Evolutionary conservation across 1,140 invertebrate species (phyloP), one percentile per base, ranked within the genome.

Genomic region (Drosophila cardini): DNA sequence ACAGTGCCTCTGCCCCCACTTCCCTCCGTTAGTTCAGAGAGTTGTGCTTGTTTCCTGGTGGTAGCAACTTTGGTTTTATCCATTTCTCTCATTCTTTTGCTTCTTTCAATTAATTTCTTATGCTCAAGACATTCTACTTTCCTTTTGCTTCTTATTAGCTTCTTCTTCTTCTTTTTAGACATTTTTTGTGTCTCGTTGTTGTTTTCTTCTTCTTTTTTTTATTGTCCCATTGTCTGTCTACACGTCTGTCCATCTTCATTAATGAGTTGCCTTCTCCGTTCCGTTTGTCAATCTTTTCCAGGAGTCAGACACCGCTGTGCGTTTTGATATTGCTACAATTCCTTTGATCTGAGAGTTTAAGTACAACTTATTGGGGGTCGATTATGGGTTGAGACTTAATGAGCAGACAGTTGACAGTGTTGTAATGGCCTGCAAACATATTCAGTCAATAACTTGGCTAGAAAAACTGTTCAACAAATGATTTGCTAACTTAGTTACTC

Each of bases 41-140:
- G n/a, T 26, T 36, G 36, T 42, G 43, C 30, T 62, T 45, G 56
- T 42, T 57, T 48, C 65, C 11, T 50, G 43, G 57, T 67, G 69
- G 56, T 68, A 67, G 64, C 57, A 74, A 74, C 62, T 74, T 36
- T 75, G 57, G 58, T 16, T 63, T 50, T 60, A n/a, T 26, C 9
- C 8, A 36, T 52, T 34, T 32, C 32, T 13, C 9, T 13, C 55
- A 40, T 58, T 10, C 36, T 11, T 15, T 70, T 16, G 34, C 16
- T 72, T 53, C 48, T 43, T 53, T 65, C 73, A 76, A 76, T 76
- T 76, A 76, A 76, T 76, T 73, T 55, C 74, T 67, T 76, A 38
- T 72, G 56, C 56, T 56, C 48, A 67, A 76, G 70, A 73, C 70
- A 73, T 72, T 72, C 55, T 30, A 63, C 58, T 58, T 45, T 53